Percentiles rank a stretch among this genome's conserved stretches.
Conservation (phyloP, 2,113 vertebrate species). For the Ceyx cyanopectus region DNA sequence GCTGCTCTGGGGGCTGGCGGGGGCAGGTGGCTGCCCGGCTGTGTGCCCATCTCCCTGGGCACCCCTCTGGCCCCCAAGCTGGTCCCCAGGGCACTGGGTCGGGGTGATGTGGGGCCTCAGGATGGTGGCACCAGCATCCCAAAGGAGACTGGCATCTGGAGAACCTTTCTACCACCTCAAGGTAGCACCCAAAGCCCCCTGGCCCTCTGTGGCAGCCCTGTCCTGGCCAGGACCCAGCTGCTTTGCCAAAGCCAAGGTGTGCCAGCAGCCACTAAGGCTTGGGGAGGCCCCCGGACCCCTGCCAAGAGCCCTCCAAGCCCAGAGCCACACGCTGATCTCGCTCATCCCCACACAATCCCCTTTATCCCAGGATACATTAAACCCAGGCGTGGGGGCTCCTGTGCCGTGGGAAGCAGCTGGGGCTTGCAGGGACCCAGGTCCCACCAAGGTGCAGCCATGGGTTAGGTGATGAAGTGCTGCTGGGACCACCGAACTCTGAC, state of each 20-base stretch:
- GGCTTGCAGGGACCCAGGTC: accelerated
- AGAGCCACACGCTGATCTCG: accelerated
- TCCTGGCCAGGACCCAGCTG: not conserved
- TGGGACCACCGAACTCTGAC: not conserved
- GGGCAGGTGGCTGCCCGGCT: accelerated
- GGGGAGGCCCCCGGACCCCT: not conserved
- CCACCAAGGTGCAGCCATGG: accelerated
- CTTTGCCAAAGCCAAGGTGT: not conserved
- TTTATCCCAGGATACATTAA: not conserved
- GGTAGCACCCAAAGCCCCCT: not conserved
- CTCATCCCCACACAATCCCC: accelerated
- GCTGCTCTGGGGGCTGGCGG: not conserved
- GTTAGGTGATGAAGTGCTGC: not conserved
- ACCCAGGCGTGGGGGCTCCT: accelerated
- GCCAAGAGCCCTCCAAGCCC: not conserved
- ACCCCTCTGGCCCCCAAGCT: accelerated
- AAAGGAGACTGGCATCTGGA: accelerated
- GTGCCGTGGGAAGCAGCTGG: not conserved
- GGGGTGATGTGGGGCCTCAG: accelerated
- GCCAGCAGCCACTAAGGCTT: not conserved
- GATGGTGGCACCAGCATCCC: accelerated
- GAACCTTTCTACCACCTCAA: not conserved
- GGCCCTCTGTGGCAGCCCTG: no score
- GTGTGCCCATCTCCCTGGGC: accelerated
- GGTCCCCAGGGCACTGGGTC: accelerated